These are phyloP conservation scores for Scelioninae gen. 1 DNA, from an alignment of 2,888 invertebrate species.

Conservation along the genomic window DNA sequence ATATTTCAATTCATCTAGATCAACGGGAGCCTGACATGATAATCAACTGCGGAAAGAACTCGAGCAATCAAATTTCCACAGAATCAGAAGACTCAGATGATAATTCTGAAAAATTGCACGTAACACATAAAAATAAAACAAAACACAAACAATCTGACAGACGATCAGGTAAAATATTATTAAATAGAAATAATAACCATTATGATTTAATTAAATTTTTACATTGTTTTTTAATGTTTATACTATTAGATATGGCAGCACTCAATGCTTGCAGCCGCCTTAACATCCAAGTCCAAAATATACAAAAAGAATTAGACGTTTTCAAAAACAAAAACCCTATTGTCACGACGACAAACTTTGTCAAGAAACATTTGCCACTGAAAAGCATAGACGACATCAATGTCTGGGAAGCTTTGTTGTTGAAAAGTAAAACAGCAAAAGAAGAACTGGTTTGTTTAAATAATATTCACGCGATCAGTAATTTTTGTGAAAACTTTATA, in stretches of 20 bases:
- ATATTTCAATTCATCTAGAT: too few relatives aligned
- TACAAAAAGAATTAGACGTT: background rate
- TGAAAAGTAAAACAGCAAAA: constrained; percentile 7
- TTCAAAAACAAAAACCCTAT: background rate
- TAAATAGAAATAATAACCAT: too few relatives aligned
- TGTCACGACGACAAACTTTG: background rate
- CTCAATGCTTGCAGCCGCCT: background rate
- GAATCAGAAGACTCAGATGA: too few relatives aligned
- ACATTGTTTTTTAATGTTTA: too few relatives aligned
- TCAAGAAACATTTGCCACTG: constrained; percentile 6
- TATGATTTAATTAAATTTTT: too few relatives aligned
- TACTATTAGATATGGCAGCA: background rate
- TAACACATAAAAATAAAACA: too few relatives aligned
- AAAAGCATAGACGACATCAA: background rate
- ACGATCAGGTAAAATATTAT: too few relatives aligned
- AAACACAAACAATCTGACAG: too few relatives aligned
- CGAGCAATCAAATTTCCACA: too few relatives aligned
- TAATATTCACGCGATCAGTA: background rate
- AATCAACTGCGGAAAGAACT: too few relatives aligned
- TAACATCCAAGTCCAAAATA: constrained; percentile 1
- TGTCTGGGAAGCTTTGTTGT: constrained; percentile 8
- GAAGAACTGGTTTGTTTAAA: constrained; percentile 9
- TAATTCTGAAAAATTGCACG: too few relatives aligned
- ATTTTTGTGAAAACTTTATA: constrained; percentile 4
- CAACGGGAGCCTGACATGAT: too few relatives aligned